Percentiles rank a stretch among this genome's conserved stretches.
These are phyloP conservation scores for Lepilemur septentrionalis DNA, from an alignment of 2,797 vertebrate species.

Conservation along the genomic window DNA sequence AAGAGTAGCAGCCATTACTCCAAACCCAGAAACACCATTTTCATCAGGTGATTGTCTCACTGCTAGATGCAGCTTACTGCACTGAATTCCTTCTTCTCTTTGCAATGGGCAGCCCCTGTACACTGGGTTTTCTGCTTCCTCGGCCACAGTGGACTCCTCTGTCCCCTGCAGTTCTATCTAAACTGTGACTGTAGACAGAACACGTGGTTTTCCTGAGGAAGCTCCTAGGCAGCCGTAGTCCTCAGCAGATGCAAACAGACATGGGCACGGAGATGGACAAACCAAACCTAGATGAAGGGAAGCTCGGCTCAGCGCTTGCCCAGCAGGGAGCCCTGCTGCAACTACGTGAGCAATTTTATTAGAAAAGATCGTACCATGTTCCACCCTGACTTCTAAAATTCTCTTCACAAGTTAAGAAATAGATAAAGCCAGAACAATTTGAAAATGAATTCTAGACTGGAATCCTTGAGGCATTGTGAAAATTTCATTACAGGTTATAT, in stretches of 20 bases:
- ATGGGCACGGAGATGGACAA: not conserved
- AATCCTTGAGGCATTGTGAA: constrained; percentile 34
- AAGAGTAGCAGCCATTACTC: not conserved
- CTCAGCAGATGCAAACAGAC: not conserved
- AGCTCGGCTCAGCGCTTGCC: not conserved
- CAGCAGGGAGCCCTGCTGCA: not conserved
- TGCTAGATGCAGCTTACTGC: not conserved
- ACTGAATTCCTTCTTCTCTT: not conserved
- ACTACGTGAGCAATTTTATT: not conserved
- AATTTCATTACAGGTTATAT: constrained; percentile 33
- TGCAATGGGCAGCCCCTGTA: not conserved
- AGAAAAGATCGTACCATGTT: not conserved
- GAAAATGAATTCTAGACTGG: constrained; percentile 31
- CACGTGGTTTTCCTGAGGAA: not conserved
- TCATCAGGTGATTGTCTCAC: not conserved
- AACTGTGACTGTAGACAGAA: not conserved
- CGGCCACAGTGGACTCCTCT: not conserved
- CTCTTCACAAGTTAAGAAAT: not conserved
- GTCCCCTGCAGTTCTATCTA: not conserved
- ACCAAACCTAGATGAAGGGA: not conserved
- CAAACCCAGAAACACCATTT: not conserved
- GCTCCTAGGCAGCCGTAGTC: not conserved
- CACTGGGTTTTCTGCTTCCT: not conserved
- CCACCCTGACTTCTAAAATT: not conserved
- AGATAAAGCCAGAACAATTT: not conserved